Conservation (phyloP, 2,113 vertebrate species). For the Raja brachyura region DNA sequence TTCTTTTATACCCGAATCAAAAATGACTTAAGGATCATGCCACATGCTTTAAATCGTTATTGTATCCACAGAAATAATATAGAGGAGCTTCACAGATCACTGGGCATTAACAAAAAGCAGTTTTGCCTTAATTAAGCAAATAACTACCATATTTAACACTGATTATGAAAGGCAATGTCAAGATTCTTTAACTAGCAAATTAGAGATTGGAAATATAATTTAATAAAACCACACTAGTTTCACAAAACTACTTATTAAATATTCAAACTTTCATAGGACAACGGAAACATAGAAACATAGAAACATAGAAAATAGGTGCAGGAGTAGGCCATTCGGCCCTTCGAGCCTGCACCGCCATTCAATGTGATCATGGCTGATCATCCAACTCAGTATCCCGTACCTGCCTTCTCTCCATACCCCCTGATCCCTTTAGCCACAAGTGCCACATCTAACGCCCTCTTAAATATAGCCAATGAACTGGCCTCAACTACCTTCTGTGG, state of each 20-base stretch:
- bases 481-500: too few relatives aligned
- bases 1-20: neutral
- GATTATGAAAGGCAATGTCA: neutral
- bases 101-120: neutral
- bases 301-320: too few relatives aligned
- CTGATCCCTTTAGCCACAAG: too few relatives aligned
- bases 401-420: too few relatives aligned
- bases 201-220: neutral
- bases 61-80: neutral
- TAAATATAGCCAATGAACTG: too few relatives aligned
- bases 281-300: too few relatives aligned
- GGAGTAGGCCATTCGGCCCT: too few relatives aligned
- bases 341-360: too few relatives aligned
- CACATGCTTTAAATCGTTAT: neutral
- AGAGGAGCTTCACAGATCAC: neutral
- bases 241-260: neutral
- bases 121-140: neutral
- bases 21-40: neutral
- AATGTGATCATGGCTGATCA: too few relatives aligned
- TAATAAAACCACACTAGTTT: neutral
- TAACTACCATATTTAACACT: neutral
- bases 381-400: too few relatives aligned
- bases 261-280: too few relatives aligned
- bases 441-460: too few relatives aligned
- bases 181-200: neutral